These are phyloP conservation scores for Xiphydria camelus DNA, from an alignment of 2,888 invertebrate species.

Conservation along the genomic window DNA sequence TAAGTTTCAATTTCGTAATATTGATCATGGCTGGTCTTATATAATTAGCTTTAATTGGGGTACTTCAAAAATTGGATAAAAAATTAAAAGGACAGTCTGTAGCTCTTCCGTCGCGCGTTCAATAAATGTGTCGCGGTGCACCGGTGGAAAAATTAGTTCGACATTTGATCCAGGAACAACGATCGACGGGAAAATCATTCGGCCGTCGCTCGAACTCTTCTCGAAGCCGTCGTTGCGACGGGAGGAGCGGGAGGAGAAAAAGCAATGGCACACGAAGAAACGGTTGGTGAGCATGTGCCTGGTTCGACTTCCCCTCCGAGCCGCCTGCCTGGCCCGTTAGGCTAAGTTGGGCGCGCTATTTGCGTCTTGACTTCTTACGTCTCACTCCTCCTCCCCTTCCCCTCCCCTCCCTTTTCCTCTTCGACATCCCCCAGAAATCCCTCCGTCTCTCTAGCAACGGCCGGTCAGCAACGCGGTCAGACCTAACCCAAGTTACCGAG, in stretches of 20 bases:
- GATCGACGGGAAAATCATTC: too few relatives aligned
- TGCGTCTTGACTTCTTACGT: conserved; percentile 55
- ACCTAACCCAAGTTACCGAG: conserved; percentile 36
- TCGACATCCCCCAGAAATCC: conserved; percentile 20
- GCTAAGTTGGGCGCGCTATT: conserved; percentile 58
- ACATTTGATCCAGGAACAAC: too few relatives aligned
- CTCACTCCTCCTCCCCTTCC: conserved; percentile 27
- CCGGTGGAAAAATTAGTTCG: too few relatives aligned
- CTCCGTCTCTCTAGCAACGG: conserved; percentile 30
- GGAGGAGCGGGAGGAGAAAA: conserved; percentile 25
- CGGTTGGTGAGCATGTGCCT: conserved; percentile 38
- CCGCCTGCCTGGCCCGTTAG: conserved; percentile 48
- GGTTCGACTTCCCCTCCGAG: conserved; percentile 26
- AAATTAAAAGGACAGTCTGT: too few relatives aligned
- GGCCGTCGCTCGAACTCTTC: too few relatives aligned
- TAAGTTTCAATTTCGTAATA: too few relatives aligned
- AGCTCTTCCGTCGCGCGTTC: too few relatives aligned
- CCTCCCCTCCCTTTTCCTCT: conserved; percentile 10
- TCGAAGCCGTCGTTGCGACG: not conserved
- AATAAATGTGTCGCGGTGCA: too few relatives aligned
- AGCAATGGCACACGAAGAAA: conserved; percentile 23
- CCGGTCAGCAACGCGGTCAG: conserved; percentile 42
- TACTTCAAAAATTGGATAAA: too few relatives aligned
- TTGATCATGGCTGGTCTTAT: too few relatives aligned
- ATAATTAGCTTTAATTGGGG: too few relatives aligned